Conservation (phyloP, 1,140 invertebrate species). For the Andrena cerasifolii region DNA sequence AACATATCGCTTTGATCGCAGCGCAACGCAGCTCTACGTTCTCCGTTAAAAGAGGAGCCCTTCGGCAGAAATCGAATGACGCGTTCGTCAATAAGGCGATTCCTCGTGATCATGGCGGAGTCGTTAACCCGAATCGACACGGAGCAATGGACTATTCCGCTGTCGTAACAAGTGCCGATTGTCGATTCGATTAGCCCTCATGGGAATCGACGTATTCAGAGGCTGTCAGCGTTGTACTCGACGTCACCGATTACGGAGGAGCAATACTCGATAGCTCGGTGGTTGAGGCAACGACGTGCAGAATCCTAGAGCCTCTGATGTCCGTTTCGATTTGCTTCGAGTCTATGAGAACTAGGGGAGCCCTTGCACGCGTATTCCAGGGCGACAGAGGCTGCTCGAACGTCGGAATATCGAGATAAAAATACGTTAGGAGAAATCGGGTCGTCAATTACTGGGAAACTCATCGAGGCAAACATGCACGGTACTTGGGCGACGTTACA, state of each 20-base stretch:
- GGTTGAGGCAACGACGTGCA: constrained; percentile 55
- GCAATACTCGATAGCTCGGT: constrained; percentile 57
- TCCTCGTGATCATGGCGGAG: background rate
- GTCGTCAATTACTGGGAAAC: constrained; percentile 1
- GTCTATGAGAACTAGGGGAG: too few relatives aligned
- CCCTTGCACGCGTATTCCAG: background rate
- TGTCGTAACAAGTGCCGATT: constrained; percentile 52
- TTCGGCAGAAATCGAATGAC: background rate
- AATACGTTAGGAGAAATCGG: background rate
- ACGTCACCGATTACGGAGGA: constrained; percentile 39
- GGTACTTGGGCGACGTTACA: background rate
- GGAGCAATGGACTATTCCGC: constrained; percentile 6
- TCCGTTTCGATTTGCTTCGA: background rate
- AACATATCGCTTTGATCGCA: too few relatives aligned
- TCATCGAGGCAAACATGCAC: background rate
- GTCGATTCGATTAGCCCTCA: constrained; percentile 58
- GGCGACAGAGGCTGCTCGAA: too few relatives aligned
- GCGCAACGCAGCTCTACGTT: background rate
- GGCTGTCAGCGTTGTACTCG: constrained; percentile 22
- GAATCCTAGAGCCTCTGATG: background rate
- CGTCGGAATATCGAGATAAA: background rate
- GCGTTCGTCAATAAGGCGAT: constrained; percentile 37
- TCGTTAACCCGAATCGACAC: constrained; percentile 39
- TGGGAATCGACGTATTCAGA: constrained; percentile 57
- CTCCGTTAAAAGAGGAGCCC: background rate